Conservation (phyloP, 2,797 vertebrate genomes). For the Onychomys arenicola region DNA sequence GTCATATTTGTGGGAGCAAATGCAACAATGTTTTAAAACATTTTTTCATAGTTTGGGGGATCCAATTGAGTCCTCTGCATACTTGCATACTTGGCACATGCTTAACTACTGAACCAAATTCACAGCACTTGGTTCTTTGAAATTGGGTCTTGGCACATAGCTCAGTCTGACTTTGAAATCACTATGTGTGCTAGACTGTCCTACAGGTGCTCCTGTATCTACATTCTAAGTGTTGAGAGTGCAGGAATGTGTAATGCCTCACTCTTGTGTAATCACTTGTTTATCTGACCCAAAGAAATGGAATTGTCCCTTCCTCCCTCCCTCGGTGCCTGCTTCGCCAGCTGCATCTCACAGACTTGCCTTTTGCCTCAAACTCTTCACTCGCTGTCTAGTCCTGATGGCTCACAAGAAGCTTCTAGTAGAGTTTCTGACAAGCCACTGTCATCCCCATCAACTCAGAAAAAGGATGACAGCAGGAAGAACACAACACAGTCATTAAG, state of each 20-base stretch:
- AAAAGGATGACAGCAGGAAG: neutral
- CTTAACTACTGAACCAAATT: neutral
- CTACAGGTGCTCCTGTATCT: neutral
- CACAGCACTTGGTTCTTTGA: neutral
- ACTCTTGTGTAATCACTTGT: neutral
- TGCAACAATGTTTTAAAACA: neutral
- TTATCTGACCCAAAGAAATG: neutral
- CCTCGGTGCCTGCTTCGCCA: neutral
- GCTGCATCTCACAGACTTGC: neutral
- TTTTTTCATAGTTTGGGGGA: neutral
- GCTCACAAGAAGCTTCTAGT: neutral
- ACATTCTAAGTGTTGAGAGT: neutral
- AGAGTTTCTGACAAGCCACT: neutral
- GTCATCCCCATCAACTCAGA: neutral
- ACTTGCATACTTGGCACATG: neutral
- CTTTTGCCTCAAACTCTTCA: neutral
- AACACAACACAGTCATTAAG: neutral
- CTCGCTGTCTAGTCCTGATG: conserved; percentile 9
- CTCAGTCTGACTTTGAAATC: neutral
- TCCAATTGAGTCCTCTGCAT: neutral
- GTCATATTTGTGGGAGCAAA: neutral
- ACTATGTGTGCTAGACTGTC: neutral
- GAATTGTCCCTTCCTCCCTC: neutral
- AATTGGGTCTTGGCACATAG: neutral
- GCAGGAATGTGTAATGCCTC: neutral